Evolutionary conservation across 2,797 vertebrate genomes (phyloP).

Genomic region (Coregonus sp.): DNA sequence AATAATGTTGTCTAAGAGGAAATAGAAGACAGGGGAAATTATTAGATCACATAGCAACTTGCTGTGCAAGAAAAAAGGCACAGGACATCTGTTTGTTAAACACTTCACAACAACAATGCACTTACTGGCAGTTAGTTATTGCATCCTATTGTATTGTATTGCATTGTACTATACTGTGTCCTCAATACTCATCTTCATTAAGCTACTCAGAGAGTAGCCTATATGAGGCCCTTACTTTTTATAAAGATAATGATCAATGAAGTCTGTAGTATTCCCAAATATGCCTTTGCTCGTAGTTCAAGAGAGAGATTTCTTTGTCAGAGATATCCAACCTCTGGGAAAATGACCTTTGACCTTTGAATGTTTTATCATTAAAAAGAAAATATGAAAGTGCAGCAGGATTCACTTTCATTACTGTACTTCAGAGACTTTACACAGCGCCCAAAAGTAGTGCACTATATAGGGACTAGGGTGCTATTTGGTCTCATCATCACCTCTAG

Average conservation of each 20-base stretch:
- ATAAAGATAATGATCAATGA: not conserved
- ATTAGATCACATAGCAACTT: not conserved
- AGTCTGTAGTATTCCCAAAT: not conserved
- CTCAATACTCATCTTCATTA: not conserved
- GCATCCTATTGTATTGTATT: not conserved
- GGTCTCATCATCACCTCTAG: not conserved
- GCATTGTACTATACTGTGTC: not conserved
- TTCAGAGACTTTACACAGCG: not conserved
- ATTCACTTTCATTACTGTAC: too few relatives aligned
- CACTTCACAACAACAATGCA: constrained; percentile 3
- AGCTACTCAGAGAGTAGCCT: constrained; percentile 3
- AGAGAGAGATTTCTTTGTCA: constrained; percentile 9
- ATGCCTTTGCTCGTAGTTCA: constrained; percentile 11
- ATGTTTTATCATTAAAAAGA: constrained; percentile 7
- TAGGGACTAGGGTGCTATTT: not conserved
- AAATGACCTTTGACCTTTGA: constrained; percentile 24
- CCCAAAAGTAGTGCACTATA: not conserved
- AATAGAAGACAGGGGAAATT: not conserved
- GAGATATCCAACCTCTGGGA: constrained; percentile 32
- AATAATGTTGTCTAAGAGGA: not conserved
- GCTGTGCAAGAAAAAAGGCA: not conserved
- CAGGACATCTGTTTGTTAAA: not conserved
- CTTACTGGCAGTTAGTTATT: not conserved
- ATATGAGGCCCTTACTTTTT: constrained; percentile 6
- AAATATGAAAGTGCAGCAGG: constrained; percentile 33